Evolutionary conservation across 2,888 invertebrate species (phyloP), one percentile per base, ranked within the genome.

Genomic region (Octodonta nipae): DNA sequence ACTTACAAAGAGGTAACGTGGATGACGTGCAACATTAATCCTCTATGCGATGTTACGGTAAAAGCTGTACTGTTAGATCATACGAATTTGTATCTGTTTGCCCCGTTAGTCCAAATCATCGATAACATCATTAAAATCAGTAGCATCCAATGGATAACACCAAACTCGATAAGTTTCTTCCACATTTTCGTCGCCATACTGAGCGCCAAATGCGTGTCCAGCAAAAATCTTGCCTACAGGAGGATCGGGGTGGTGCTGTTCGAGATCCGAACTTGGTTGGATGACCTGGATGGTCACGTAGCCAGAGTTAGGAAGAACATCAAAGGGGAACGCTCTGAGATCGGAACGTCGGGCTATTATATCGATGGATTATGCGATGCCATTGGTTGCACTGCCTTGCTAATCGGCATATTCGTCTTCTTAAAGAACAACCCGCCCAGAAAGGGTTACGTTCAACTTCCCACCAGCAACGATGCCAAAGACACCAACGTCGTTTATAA

Each of bases 281-380:
- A 89, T 50, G 83, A 85, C 50, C 60, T 89, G 38, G 89, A 89
- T 50, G 89, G 89, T 0, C 81, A 84, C 50, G 81, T 89, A 2
- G 87, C 86, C 1, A 71, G 88, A 37, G 75, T 73, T 14, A 70
- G 80, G 33, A 77, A 76, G 49, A 71, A 84, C 52, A 73, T 83
- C 15, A 70, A 73, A 38, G 83, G 84, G 0, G 83, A 84, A 56
- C 67, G 75, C 13, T 83, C 84, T 0, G 81, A 83, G 52, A 76
- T 85, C n/a, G 83, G 84, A 1, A 75, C 79, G 0, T 53, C 75
- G 1, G 88, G 88, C 0, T 87, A 83, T 51, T 79, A 78, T 60
- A 73, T 88, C 2, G 88, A 88, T 48, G 86, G 85, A 0, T 58
- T 83, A 3, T 84, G 85, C 48, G 88, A 88, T 62, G 73, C 76